phyloP scores from a whole-genome alignment of 2,888 invertebrate genomes.

The Thera britannica region DNA sequence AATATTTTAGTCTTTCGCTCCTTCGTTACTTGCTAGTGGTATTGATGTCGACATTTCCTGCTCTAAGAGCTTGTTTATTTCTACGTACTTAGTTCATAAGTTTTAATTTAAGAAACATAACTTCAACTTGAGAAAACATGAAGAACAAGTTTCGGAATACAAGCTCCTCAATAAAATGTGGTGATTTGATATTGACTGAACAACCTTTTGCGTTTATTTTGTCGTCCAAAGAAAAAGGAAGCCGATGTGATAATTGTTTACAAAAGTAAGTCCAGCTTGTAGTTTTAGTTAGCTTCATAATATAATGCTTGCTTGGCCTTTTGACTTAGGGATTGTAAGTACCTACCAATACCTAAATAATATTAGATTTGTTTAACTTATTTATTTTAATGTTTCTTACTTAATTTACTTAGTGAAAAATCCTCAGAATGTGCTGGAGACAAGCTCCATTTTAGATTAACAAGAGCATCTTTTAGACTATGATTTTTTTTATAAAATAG shows the following conservation, averaged over 20 bases:
- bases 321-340: too few relatives aligned
- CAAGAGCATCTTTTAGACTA: too few relatives aligned
- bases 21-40: slow-evolving; percentile 50
- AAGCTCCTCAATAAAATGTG: slow-evolving; percentile 81
- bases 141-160: slow-evolving; percentile 74
- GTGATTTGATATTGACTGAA: slow-evolving; percentile 88
- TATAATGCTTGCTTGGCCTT: too few relatives aligned
- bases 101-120: slow-evolving; percentile 33
- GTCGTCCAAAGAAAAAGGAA: slow-evolving; percentile 88
- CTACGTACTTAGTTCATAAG: slow-evolving; percentile 5
- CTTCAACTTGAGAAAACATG: slow-evolving; percentile 54
- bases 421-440: background rate
- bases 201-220: slow-evolving; percentile 91
- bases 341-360: too few relatives aligned
- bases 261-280: slow-evolving; percentile 85
- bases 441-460: too few relatives aligned
- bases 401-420: background rate
- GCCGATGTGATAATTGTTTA: slow-evolving; percentile 91
- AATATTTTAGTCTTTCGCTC: slow-evolving; percentile 63
- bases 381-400: too few relatives aligned
- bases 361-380: too few relatives aligned
- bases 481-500: too few relatives aligned
- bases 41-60: slow-evolving; percentile 57
- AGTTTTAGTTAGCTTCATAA: background rate
- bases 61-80: background rate